Conservation (phyloP, 1,140 invertebrate genomes). For the Megalopta genalis region DNA sequence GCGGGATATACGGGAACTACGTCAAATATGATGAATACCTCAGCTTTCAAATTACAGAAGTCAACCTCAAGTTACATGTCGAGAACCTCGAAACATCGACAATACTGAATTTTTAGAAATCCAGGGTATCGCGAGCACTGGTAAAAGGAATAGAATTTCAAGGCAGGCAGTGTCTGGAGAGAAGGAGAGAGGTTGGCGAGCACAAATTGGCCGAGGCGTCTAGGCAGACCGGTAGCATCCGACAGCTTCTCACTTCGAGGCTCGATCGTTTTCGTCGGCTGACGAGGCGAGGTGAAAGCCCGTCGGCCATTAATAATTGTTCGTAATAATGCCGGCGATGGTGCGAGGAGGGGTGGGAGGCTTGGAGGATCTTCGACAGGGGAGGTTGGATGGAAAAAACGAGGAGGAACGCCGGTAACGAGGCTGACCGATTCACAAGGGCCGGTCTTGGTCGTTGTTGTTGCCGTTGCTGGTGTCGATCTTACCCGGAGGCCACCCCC, state of each 20-base stretch:
- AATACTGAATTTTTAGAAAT: too few species aligned
- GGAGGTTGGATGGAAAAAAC: constrained; percentile 50
- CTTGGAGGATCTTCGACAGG: constrained; percentile 4
- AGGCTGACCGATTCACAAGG: constrained; percentile 69
- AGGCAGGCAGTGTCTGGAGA: too few species aligned
- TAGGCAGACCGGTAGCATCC: constrained; percentile 62
- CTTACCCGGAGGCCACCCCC: constrained; percentile 73
- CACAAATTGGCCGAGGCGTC: constrained; percentile 59
- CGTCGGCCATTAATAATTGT: constrained; percentile 72
- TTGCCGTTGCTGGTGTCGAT: constrained; percentile 64
- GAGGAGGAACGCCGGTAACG: constrained; percentile 61
- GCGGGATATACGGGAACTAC: too few species aligned
- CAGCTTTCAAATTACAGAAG: too few species aligned
- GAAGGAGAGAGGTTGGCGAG: constrained; percentile 29
- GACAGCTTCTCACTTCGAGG: constrained; percentile 62
- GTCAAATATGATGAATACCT: too few species aligned
- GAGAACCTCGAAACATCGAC: too few species aligned
- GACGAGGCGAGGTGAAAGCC: constrained; percentile 66
- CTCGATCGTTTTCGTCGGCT: constrained; percentile 59
- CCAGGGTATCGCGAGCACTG: too few species aligned
- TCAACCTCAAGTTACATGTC: too few species aligned
- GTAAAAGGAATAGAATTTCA: too few species aligned
- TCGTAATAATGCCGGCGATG: constrained; percentile 61
- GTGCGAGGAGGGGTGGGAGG: constrained; percentile 5
- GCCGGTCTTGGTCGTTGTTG: constrained; percentile 7